A percentile compares a stretch with the other conserved stretches of the same genome.
phyloP scores from a whole-genome alignment of 2,888 invertebrate genomes.

The Ichneumon xanthorius region DNA sequence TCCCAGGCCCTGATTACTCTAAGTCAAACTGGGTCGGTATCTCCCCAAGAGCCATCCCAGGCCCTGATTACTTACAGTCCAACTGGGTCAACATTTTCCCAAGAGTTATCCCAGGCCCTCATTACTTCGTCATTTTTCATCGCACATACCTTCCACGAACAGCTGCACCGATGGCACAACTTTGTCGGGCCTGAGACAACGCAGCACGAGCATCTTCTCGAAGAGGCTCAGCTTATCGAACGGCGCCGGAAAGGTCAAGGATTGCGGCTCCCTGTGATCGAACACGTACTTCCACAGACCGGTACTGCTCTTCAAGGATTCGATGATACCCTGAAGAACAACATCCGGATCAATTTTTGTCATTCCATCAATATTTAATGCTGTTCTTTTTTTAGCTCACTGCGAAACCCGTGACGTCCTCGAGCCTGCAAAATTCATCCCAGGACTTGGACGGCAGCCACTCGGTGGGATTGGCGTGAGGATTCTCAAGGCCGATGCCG shows the following conservation, averaged over 20 bases:
- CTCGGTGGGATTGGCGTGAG: constrained; percentile 88
- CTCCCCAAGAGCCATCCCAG: no score
- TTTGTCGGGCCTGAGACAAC: constrained; percentile 95
- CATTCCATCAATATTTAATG: constrained; percentile 6
- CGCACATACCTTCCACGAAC: constrained; percentile 88
- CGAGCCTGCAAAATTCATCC: constrained; percentile 91
- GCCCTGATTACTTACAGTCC: no score
- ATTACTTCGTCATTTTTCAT: no score
- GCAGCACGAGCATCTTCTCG: constrained; percentile 91
- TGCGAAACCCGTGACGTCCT: constrained; percentile 86
- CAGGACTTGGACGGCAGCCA: constrained; percentile 92
- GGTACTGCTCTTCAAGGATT: constrained; percentile 87
- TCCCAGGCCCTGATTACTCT: no score
- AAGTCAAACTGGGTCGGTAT: no score
- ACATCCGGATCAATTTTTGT: not conserved
- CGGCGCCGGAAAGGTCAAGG: constrained; percentile 89
- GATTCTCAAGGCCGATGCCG: constrained; percentile 93
- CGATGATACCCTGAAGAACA: constrained; percentile 87
- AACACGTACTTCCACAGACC: constrained; percentile 91
- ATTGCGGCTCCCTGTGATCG: constrained; percentile 92
- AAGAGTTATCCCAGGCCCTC: no score
- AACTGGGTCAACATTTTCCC: no score
- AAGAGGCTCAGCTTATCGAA: constrained; percentile 90
- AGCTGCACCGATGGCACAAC: constrained; percentile 91
- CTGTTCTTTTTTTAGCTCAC: constrained; percentile 67